Base-by-base conservation (phyloP, 2,888 invertebrate genomes). In the Ophion obscuratus region DNA sequence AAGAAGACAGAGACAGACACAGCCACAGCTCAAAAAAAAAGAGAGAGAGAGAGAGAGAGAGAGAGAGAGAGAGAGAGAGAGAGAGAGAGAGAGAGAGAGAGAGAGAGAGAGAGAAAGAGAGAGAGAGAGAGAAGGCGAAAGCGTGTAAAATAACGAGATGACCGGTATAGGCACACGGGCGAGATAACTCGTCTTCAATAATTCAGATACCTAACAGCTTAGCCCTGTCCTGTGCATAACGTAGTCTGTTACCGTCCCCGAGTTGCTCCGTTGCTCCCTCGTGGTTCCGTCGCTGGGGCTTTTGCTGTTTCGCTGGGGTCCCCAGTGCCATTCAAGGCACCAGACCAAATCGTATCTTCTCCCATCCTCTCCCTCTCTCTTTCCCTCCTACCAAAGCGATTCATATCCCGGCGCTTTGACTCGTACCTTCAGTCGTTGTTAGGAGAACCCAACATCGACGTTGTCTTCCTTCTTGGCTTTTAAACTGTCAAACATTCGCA, bases 191-290 rank as follows among this genome's bases (percentile, higher is more conserved):
- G 90, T 89, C 77, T 88, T 94, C 91, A 94, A 94, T 94, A 94
- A 94, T 94, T 93, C 93, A 94, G 91, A 86, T 88, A 92, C 92
- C 93, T 94, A 94, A 94, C 93, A 94, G 94, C 94, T 94, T 94
- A 93, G 94, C 92, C 93, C 92, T 94, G 94, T 94, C 92, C 93
- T 92, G 92, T 94, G 92, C 93, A 94, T 94, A 93, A 94, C 94
- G 94, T 90, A 94, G 91, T 90, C 91, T 88, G 90, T 90, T 88
- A 47, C 83, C 83, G 83, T 87, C 85, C 86, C 87, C 79, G 27
- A 68, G 47, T 47, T 77, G 81, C 79, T 84, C 81, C 53, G 87
- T 85, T 81, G 81, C 79, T 86, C 87, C 87, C 88, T 81, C 81
- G 86, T 81, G 87, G 70, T 78, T 74, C 68, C 82, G 62, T 83